Base-by-base conservation (phyloP, 2,888 invertebrate genomes). In the Leptinotarsa rubiginosa region DNA sequence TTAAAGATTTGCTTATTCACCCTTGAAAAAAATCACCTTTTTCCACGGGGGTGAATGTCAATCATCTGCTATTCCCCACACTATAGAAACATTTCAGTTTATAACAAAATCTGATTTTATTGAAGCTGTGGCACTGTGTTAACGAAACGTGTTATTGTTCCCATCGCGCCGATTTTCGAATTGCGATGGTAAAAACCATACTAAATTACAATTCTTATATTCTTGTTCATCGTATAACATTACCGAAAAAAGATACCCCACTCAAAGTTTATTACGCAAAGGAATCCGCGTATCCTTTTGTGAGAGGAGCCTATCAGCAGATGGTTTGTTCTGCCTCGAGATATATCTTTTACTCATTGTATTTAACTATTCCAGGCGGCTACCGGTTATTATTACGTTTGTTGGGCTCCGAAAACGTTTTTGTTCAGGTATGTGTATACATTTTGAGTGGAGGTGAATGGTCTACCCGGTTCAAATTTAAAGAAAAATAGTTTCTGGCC, bases 321-420 rank as follows among this genome's bases (percentile, higher is more conserved):
- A 78, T 81, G 81, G 79, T 79, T 80, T 64, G 71, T 74, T 73
- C 52, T 79, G 81, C 81, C 81, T 75, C 78, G 72, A 81, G 81
- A 81, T 81, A 81, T 81, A 75, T 80, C 73, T 79, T 41, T 73
- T 64, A 69, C 69, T 65, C 65, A 78, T 77, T 78, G 77, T 78
- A 75, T 77, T 78, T 78, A 68, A 54, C 70, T 73, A 75, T 73
- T 75, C 52, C 65, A 72, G 66, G 69, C 65, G 66, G 75, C 80
- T 81, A 77, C 77, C 79, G 79, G 81, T 82, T 82, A 83, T 83
- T 83, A 83, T 81, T 81, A 81, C 82, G 76, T 74, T 83, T 82
- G 82, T 81, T 75, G 75, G 73, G 74, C 74, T 65, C 70, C 70
- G 70, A 77, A 71, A 72, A 68, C 15, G 69, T 72, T 73, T 77